phyloP scores from a whole-genome alignment of 2,113 vertebrate genomes.

The Callithrix jacchus region DNA sequence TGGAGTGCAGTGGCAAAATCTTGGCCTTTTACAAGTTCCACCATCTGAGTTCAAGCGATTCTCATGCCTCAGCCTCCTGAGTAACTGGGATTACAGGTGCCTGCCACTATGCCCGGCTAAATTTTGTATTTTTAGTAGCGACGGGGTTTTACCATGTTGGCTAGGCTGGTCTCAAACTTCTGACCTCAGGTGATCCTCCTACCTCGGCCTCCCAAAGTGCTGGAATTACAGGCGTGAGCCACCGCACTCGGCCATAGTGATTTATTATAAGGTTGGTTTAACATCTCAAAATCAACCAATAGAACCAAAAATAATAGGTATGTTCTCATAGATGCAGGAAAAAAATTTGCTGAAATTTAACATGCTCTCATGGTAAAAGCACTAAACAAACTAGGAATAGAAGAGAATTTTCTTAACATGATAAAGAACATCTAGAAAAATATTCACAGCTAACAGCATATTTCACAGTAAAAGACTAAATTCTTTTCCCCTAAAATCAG shows the following conservation, averaged over 20 bases:
- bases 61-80: no score
- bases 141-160: no score
- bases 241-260: rapidly evolving
- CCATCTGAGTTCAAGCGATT: no score
- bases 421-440: neutral
- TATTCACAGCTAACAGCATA: neutral
- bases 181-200: no score
- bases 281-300: neutral
- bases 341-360: neutral
- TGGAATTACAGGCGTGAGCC: no score
- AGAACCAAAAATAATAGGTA: neutral
- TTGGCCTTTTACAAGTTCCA: no score
- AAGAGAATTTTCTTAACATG: neutral
- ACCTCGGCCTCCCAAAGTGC: no score
- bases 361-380: neutral
- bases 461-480: neutral
- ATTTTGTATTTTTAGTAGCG: no score
- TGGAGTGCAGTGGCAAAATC: no score
- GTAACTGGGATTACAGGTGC: no score
- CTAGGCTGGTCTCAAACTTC: no score
- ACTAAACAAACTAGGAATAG: neutral
- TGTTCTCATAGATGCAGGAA: neutral
- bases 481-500: neutral
- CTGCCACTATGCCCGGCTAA: no score
- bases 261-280: neutral